Conservation (phyloP, 2,797 vertebrate species). For the Cheirogaleus major region DNA sequence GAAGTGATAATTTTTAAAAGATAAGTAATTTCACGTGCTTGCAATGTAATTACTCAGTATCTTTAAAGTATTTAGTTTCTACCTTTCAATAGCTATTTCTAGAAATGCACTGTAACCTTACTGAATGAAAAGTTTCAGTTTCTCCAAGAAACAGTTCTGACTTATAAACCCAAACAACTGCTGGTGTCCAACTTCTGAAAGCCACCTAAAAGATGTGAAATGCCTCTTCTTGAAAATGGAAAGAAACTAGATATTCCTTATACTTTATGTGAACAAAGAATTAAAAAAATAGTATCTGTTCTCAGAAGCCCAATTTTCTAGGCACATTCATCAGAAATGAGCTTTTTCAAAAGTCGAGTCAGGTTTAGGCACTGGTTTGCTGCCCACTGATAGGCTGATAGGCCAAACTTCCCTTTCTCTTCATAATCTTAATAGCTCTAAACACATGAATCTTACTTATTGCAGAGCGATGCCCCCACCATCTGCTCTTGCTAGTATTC, state of each 20-base stretch:
- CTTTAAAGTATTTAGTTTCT: background rate
- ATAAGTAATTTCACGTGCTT: background rate
- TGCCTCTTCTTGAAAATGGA: background rate
- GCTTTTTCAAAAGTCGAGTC: background rate
- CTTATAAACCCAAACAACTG: background rate
- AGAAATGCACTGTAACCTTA: background rate
- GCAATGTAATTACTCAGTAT: background rate
- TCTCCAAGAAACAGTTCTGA: background rate
- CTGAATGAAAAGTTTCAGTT: background rate
- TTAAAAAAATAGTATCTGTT: background rate
- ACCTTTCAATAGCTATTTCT: background rate
- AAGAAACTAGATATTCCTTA: background rate
- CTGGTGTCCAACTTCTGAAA: background rate
- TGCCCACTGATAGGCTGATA: background rate
- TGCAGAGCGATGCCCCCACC: constrained; percentile 21
- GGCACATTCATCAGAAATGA: background rate
- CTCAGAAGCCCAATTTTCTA: background rate
- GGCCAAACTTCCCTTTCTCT: background rate
- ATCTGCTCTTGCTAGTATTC: constrained; percentile 31
- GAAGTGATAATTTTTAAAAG: background rate
- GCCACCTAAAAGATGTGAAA: background rate
- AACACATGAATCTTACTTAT: constrained; percentile 44
- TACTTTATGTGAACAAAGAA: background rate
- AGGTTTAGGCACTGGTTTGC: background rate
- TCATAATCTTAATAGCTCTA: background rate